Evolutionary conservation across 2,888 invertebrate species (phyloP).

Genomic region (Dusona sp.): DNA sequence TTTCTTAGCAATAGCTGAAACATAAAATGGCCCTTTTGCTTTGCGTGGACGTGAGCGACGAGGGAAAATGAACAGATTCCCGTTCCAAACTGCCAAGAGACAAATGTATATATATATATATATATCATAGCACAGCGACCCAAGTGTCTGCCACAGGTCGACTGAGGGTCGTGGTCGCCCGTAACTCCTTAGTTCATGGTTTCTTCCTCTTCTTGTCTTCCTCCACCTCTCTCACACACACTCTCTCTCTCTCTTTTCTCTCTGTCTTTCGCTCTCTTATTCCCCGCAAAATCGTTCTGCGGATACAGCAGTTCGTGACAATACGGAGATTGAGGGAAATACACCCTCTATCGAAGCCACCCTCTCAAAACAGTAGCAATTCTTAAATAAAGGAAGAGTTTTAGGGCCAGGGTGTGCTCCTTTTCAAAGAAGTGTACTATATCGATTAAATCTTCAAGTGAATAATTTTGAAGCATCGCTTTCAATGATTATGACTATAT

Average conservation of each 20-base stretch:
- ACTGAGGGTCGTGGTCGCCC: conserved; percentile 72
- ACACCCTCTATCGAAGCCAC: conserved; percentile 28
- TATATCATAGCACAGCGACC: conserved; percentile 73
- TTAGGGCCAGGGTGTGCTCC: not conserved
- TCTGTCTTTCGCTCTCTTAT: not conserved
- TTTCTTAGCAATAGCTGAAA: not conserved
- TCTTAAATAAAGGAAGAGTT: conserved; percentile 34
- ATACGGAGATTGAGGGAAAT: conserved; percentile 69
- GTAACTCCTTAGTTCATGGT: conserved; percentile 75
- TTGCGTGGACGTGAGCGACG: conserved; percentile 43
- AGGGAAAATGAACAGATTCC: conserved; percentile 52
- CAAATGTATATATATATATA: conserved; percentile 43
- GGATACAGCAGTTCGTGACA: conserved; percentile 72
- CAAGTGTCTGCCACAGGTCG: conserved; percentile 76
- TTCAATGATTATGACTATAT: not conserved
- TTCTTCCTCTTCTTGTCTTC: not conserved
- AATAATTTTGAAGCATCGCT: not conserved
- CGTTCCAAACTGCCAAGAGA: conserved; percentile 42
- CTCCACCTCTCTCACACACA: not conserved
- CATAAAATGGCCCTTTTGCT: conserved; percentile 45
- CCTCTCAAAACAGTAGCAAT: conserved; percentile 14
- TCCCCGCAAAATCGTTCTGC: conserved; percentile 67
- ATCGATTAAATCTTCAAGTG: not conserved
- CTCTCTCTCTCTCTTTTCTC: conserved; percentile 43
- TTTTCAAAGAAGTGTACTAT: not conserved